Percentiles rank a stretch among this genome's conserved stretches.
These are phyloP conservation scores for Chaetorhynchus papuensis DNA, from an alignment of 2,113 vertebrate genomes.

Conservation along the genomic window DNA sequence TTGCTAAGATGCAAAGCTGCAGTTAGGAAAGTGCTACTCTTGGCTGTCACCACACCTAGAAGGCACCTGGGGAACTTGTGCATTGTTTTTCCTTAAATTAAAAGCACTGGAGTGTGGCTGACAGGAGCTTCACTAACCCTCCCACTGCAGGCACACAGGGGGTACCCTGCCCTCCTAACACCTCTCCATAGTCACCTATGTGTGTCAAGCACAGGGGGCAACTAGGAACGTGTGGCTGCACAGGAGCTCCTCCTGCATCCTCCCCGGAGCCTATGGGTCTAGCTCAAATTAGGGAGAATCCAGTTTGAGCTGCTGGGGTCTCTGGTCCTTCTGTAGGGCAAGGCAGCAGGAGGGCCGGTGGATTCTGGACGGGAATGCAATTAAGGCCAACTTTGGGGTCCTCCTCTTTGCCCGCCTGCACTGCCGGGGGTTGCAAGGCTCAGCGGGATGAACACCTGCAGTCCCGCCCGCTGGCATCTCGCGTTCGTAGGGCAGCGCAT, in stretches of 20 bases:
- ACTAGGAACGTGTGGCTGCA: not conserved
- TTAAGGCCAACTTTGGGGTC: not conserved
- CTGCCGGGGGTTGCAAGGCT: not conserved
- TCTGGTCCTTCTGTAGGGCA: not conserved
- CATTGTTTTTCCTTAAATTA: not conserved
- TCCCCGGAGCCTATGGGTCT: not conserved
- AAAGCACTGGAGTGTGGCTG: not conserved
- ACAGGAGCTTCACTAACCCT: not conserved
- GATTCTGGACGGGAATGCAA: not conserved
- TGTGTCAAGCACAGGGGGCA: not conserved
- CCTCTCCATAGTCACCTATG: fast-evolving
- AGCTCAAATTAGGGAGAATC: not conserved
- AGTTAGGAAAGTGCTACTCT: not conserved
- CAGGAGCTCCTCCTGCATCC: not conserved
- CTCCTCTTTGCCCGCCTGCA: not conserved
- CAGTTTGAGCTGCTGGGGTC: not conserved
- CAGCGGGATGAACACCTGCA: not conserved
- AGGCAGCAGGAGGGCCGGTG: not conserved
- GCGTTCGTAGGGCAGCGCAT: not conserved
- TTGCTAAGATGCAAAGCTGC: not conserved
- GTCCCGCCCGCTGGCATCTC: not conserved
- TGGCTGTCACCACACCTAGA: not conserved
- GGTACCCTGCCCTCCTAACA: not conserved
- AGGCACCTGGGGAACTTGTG: not conserved
- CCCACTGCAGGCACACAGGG: not conserved